A percentile compares a stretch with the other conserved stretches of the same genome.
Conservation (phyloP, 2,888 invertebrate genomes). For the Dendrolimus pini region DNA sequence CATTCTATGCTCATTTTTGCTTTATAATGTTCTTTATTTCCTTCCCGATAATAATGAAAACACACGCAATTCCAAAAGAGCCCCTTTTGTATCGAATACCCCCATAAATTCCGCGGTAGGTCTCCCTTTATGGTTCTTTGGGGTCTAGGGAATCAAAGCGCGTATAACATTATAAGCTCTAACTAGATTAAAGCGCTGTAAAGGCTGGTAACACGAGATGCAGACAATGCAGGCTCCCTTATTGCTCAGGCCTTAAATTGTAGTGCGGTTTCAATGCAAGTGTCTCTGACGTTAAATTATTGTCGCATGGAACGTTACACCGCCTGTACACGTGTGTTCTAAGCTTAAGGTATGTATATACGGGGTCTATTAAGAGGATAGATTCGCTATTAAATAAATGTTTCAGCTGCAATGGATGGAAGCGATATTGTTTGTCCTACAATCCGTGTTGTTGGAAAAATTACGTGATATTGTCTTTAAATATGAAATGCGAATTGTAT, state of each 20-base stretch:
- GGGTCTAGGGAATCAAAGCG: conserved; percentile 23
- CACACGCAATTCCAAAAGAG: conserved; percentile 7
- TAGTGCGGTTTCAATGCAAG: conserved; percentile 71
- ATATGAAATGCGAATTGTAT: no score
- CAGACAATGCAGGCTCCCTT: conserved; percentile 68
- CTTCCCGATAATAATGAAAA: not conserved
- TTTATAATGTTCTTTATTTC: not conserved
- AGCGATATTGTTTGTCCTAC: no score
- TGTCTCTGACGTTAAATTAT: conserved; percentile 72
- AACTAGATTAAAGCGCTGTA: conserved; percentile 48
- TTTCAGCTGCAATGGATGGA: not conserved
- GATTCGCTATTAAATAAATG: not conserved
- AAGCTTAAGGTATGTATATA: conserved; percentile 42
- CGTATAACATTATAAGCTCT: conserved; percentile 22
- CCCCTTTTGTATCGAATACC: conserved; percentile 12
- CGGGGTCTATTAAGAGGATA: not conserved
- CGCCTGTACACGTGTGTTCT: conserved; percentile 55
- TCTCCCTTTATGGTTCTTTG: conserved; percentile 14
- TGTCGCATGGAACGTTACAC: conserved; percentile 65
- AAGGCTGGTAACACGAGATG: conserved; percentile 64
- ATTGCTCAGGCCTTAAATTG: conserved; percentile 74
- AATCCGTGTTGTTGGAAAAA: no score
- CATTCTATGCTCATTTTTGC: no score
- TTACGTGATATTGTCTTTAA: no score
- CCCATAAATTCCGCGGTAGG: conserved; percentile 30